phyloP scores from a whole-genome alignment of 2,888 invertebrate species.

The Temnothorax ravouxi region DNA sequence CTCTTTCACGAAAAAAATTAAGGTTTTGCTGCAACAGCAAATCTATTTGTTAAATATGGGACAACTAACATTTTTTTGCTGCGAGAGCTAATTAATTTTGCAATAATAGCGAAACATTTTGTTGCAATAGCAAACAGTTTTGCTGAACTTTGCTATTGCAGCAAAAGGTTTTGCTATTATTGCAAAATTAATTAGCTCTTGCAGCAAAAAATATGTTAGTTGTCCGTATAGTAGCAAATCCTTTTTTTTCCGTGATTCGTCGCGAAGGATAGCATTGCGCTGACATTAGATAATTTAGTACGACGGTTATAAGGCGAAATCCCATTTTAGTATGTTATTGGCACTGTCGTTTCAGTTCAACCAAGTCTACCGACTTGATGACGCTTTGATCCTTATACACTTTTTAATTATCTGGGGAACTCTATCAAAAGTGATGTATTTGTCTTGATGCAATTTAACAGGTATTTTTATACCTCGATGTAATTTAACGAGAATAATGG shows the following conservation, averaged over 20 bases:
- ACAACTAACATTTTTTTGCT: too few relatives aligned
- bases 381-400: background rate
- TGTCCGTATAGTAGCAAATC: too few relatives aligned
- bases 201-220: too few relatives aligned
- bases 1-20: background rate
- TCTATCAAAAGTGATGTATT: background rate
- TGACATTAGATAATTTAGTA: background rate
- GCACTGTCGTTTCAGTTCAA: background rate
- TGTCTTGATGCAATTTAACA: background rate
- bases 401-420: background rate
- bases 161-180: too few relatives aligned
- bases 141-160: too few relatives aligned
- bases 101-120: too few relatives aligned
- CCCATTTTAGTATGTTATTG: background rate
- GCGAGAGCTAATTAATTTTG: too few relatives aligned
- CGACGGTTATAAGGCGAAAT: background rate
- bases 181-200: too few relatives aligned
- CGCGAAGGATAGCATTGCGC: slow-evolving; percentile 6
- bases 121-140: too few relatives aligned
- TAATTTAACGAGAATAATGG: background rate
- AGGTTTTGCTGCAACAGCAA: too few relatives aligned
- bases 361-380: background rate
- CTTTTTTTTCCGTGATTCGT: too few relatives aligned
- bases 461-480: background rate
- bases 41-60: too few relatives aligned